Evolutionary conservation across 1,140 invertebrate genomes (phyloP), one percentile per base, ranked within the genome.

Genomic region (Proctacanthus coquilletti): DNA sequence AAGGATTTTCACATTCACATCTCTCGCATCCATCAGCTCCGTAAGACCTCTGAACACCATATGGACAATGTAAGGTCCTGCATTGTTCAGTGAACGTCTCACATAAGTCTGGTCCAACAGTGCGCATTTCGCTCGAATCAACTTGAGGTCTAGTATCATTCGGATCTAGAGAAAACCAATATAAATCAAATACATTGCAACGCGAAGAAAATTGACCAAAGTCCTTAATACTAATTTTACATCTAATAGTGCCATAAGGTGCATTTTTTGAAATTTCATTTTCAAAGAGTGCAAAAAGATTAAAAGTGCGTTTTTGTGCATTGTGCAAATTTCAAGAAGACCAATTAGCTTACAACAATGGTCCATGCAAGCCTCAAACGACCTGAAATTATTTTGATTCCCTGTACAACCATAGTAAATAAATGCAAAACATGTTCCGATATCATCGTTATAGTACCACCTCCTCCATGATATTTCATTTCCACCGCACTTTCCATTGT

Each of bases 1-100:
- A 91, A 0, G 84, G 86, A 56, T 89, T 65, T 41, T 62, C 61
- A 52, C 87, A 92, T 8, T 70, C 61, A 52, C 86, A 91, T n/a
- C 69, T 61, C 34, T 73, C 70, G 56, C 85, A 91, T 29, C 68
- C 67, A 15, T 70, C 58, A 14, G 60, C 53, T 42, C 75, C 75
- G 1, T 76, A 66, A 39, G 66, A 75, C n/a, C 70, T 69, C 48
- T 82, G 77, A 8, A 78, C 66, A 18, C 84, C 84, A 50, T 82
- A 87, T 0, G 75, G 71, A 64, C 86, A 91, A 2, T 66, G 66
- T 4, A 78, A 53, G 0, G 49, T 50, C 3, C 48, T 50, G 44
- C 80, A 84, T 47, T 78, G 66, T 11, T 69, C 63, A 18, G 60
- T 60, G 40, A 66, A 69, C 21, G 51, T 51, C 13, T 65, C 61